These are phyloP conservation scores for Lytechinus pictus DNA, from an alignment of 35 echinoderm and acorn worm species.

Conservation along the genomic window DNA sequence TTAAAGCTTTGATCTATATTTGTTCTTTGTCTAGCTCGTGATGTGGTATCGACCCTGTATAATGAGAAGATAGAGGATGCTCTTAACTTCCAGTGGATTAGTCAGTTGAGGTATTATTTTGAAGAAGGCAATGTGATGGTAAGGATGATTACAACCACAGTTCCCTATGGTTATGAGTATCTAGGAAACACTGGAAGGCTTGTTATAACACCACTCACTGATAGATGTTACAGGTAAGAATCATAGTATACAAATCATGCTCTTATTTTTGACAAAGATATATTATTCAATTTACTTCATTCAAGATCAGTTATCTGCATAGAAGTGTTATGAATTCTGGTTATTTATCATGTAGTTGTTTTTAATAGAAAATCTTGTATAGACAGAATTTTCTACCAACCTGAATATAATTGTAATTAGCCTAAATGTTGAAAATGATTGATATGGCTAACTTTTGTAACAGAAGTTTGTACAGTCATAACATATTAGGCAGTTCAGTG, in stretches of 20 bases:
- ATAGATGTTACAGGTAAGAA: constrained; percentile 95
- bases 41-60: constrained; percentile 84
- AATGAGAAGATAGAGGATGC: constrained; percentile 72
- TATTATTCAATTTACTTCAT: not conserved
- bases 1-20: not conserved
- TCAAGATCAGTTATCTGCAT: too few relatives aligned
- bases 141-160: constrained; percentile 93
- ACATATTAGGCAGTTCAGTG: too few relatives aligned
- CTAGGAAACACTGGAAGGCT: constrained; percentile 96
- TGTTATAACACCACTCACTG: constrained; percentile 95
- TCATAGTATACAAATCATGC: not conserved
- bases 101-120: constrained; percentile 96
- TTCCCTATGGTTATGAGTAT: constrained; percentile 98
- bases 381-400: too few relatives aligned
- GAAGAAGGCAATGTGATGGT: constrained; percentile 85
- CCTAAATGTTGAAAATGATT: too few relatives aligned
- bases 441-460: too few relatives aligned
- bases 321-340: too few relatives aligned
- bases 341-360: too few relatives aligned
- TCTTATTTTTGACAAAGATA: not conserved
- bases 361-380: too few relatives aligned
- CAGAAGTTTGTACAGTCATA: too few relatives aligned
- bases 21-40: constrained; percentile 70
- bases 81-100: constrained; percentile 87
- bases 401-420: too few relatives aligned